These are phyloP conservation scores for Folsomia manolachei DNA, from an alignment of 2,888 invertebrate genomes.

Conservation along the genomic window DNA sequence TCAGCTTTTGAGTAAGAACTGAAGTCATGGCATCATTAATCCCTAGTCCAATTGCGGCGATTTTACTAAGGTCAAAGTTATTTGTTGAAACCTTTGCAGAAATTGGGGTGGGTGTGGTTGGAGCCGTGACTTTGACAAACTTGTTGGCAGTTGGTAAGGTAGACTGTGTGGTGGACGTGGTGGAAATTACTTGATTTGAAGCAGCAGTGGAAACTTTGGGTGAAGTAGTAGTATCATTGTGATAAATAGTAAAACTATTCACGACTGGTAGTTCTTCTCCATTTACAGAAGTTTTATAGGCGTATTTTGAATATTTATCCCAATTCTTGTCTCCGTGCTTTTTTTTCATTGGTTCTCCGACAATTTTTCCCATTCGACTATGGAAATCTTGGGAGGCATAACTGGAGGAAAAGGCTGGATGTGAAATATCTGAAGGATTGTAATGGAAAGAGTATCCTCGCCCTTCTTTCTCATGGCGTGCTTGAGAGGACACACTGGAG, in stretches of 20 bases:
- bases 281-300: conserved; percentile 35
- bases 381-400: conserved; percentile 45
- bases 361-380: conserved; percentile 46
- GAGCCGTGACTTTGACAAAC: not conserved
- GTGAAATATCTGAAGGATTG: conserved; percentile 41
- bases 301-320: conserved; percentile 46
- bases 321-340: conserved; percentile 31
- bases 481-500: not conserved
- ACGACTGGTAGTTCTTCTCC: conserved; percentile 19
- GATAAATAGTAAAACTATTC: conserved; percentile 48
- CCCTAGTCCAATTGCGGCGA: conserved; percentile 43
- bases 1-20: conserved; percentile 48
- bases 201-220: not conserved
- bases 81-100: conserved; percentile 1
- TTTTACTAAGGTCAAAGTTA: conserved; percentile 31
- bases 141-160: conserved; percentile 12
- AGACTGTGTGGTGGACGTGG: conserved; percentile 11
- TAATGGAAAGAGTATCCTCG: conserved; percentile 50
- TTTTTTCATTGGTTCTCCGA: conserved; percentile 38
- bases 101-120: conserved; percentile 23
- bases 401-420: conserved; percentile 32
- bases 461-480: conserved; percentile 38
- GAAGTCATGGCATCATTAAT: conserved; percentile 49
- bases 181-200: too few relatives aligned
- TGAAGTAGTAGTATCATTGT: conserved; percentile 14